These are phyloP conservation scores for Dolichopus griseipennis DNA, from an alignment of 2,888 invertebrate species.

Conservation along the genomic window DNA sequence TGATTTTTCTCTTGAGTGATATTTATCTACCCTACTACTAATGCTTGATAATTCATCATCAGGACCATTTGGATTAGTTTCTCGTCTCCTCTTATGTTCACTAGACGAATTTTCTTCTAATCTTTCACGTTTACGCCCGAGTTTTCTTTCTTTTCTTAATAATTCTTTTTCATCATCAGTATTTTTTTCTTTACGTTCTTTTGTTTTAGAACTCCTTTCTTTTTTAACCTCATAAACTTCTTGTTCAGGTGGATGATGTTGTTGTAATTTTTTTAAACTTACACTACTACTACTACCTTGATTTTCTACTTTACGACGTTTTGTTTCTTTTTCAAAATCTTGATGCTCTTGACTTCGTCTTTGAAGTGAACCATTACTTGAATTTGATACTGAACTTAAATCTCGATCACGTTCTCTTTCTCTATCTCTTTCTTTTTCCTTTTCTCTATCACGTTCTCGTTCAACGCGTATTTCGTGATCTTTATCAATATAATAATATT, in stretches of 20 bases:
- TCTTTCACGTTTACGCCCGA: slow-evolving; percentile 71
- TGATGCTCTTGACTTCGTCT: slow-evolving; percentile 50
- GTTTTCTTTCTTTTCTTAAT: slow-evolving; percentile 73
- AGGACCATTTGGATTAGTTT: slow-evolving; percentile 60
- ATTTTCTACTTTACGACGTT: slow-evolving; percentile 17
- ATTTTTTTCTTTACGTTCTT: slow-evolving; percentile 55
- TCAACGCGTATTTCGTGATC: neutral
- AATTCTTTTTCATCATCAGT: slow-evolving; percentile 72
- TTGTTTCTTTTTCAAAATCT: slow-evolving; percentile 50
- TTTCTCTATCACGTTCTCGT: neutral
- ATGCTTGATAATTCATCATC: slow-evolving; percentile 53
- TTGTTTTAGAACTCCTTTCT: slow-evolving; percentile 45
- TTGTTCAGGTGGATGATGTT: slow-evolving; percentile 17
- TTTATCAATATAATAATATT: slow-evolving; percentile 30
- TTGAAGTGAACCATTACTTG: slow-evolving; percentile 46
- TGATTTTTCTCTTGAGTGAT: slow-evolving; percentile 71
- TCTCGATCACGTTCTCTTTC: slow-evolving; percentile 55
- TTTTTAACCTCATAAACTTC: slow-evolving; percentile 38
- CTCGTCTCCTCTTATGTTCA: slow-evolving; percentile 71
- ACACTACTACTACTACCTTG: neutral
- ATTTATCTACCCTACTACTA: slow-evolving; percentile 49
- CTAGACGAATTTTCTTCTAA: slow-evolving; percentile 57
- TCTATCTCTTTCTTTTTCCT: slow-evolving; percentile 44
- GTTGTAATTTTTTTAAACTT: neutral
- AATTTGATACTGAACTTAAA: slow-evolving; percentile 48